Base-by-base conservation (phyloP, 2,113 vertebrate genomes). In the Melanostigma gelatinosum region DNA sequence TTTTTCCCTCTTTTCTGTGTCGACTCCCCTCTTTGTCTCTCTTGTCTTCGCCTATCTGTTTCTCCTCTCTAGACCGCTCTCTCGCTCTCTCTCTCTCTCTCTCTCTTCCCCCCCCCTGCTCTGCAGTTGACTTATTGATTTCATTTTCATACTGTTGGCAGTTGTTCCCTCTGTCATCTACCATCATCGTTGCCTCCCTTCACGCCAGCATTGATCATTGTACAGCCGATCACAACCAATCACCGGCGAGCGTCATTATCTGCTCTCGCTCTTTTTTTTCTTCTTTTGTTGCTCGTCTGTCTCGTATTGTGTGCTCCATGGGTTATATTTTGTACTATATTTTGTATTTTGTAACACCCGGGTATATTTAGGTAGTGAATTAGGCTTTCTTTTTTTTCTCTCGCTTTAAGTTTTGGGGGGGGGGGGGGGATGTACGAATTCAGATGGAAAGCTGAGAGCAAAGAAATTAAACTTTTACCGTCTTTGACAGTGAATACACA, bases 101-200 rank as follows among this genome's bases (percentile, higher is more conserved):
- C 62, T 72, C 78, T 75, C 74, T 85, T 82, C 58, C 87, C 62
- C 69, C 76, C 71, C 54, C 9, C 18, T 27, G 66, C 62, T 48
- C 67, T 9, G 12, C 82, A 75, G 84, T 79, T 78, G 79, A 85
- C 79, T 64, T 89, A 91, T 93, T 85, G 90, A 93, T 93, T 93
- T 85, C 64, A 90, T 93, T 90, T 93, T 90, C 88, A 90, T 92
- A 88, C 85, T 75, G 79, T 86, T 85, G 80, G 77, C 71, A 85
- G 87, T 86, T 82, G 70, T 81, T 85, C 83, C 74, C 77, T 73
- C 71, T 27, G 52, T 87, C 88, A 88, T 88, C 87, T 88, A 91
- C 86, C 86, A 77, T 89, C 85, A 84, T 81, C 22, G 77, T 72
- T 87, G 81, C 80, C 82, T 88, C 79, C 76, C 87, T 89, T 89